Conservation (phyloP, 2,797 vertebrate species). For the Aeoliscus strigatus region DNA sequence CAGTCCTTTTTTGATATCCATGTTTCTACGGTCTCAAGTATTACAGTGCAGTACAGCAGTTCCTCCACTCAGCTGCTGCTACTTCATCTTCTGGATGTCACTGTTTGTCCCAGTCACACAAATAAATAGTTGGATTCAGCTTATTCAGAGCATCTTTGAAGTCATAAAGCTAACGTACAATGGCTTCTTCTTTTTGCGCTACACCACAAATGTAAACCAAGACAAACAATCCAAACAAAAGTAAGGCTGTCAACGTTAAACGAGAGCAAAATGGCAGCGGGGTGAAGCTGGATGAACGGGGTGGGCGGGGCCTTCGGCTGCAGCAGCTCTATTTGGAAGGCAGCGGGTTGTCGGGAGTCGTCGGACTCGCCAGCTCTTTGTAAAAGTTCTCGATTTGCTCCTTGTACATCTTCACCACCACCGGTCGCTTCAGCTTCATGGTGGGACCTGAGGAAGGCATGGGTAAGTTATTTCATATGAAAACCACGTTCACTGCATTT, state of each 20-base stretch:
- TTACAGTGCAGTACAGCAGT: conserved; percentile 30
- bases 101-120: conserved; percentile 28
- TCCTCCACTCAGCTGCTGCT: conserved; percentile 15
- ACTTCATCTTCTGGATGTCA: conserved; percentile 36
- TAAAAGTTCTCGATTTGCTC: conserved; percentile 83
- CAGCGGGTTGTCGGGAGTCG: conserved; percentile 69
- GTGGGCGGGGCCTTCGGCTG: background rate
- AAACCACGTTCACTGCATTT: too few species aligned
- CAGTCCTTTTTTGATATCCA: conserved; percentile 25
- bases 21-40: conserved; percentile 36
- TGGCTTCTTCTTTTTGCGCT: conserved; percentile 46
- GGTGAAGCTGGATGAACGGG: background rate
- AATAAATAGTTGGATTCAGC: conserved; percentile 58
- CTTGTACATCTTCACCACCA: conserved; percentile 83
- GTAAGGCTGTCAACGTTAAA: conserved; percentile 38
- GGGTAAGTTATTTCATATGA: background rate
- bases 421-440: conserved; percentile 85
- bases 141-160: conserved; percentile 22
- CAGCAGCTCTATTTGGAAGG: conserved; percentile 55
- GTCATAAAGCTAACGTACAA: conserved; percentile 45
- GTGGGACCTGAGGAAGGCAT: conserved; percentile 79
- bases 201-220: conserved; percentile 51
- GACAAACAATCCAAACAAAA: conserved; percentile 18
- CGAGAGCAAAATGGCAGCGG: conserved; percentile 6
- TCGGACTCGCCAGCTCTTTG: conserved; percentile 71